These are phyloP conservation scores for Ptychodera flava DNA, from an alignment of 35 echinoderm and acorn worm species.

Conservation along the genomic window DNA sequence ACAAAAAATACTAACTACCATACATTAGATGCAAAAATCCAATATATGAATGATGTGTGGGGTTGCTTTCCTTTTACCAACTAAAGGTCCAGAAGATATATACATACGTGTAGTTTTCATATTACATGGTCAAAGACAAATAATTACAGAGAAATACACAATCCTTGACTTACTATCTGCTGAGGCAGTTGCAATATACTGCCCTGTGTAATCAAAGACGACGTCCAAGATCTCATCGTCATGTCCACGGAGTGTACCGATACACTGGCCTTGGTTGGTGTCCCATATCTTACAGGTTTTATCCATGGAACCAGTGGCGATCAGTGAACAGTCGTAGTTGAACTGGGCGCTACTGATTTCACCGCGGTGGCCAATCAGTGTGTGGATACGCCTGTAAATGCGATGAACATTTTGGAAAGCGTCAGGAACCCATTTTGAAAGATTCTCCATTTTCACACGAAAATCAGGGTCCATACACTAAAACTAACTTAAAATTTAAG, in stretches of 20 bases:
- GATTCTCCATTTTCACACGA: no score
- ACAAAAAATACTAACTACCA: no score
- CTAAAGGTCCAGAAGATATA: no score
- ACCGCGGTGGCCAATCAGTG: constrained; percentile 86
- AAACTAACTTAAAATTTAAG: not conserved
- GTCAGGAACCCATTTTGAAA: no score
- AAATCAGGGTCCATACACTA: no score
- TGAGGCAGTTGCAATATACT: constrained; percentile 90
- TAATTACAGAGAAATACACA: no score
- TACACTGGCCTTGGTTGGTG: constrained; percentile 66
- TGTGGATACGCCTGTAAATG: constrained; percentile 71
- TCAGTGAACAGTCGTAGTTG: constrained; percentile 96
- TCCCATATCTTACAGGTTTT: constrained; percentile 96
- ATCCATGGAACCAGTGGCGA: constrained; percentile 98
- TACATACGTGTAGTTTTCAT: no score
- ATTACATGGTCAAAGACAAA: no score
- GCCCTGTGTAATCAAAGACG: constrained; percentile 94
- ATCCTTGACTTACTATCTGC: constrained; percentile 91
- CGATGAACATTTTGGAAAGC: no score
- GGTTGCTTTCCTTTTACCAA: no score
- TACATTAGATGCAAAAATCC: no score
- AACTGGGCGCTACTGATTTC: constrained; percentile 96
- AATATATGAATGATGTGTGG: no score
- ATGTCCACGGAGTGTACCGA: constrained; percentile 81
- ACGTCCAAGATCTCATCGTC: constrained; percentile 94